Evolutionary conservation across 2,113 vertebrate genomes (phyloP), one percentile per base, ranked within the genome.

Genomic region (Indri indri): DNA sequence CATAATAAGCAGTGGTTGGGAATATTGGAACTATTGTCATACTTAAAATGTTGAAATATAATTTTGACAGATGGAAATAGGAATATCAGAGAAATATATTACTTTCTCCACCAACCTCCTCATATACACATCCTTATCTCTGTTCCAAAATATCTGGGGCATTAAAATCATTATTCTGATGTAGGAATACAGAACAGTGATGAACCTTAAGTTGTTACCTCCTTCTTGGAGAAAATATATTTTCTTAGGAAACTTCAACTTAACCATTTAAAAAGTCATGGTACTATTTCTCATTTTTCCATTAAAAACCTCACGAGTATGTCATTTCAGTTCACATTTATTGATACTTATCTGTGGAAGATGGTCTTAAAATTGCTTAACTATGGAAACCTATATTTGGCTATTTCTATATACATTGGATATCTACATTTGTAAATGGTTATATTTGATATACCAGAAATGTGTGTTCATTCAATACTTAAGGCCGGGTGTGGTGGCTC

Each of bases 351-450:
- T 32, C 12, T 1, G 6, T 76, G 30, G 79, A 97, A 52, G 57
- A 85, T 85, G n/a, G 37, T 86, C 27, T 89, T 80, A 95, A 93
- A 96, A 81, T 93, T 88, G 27, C 57, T 70, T 90, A 47, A 34
- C 66, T 94, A 88, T 90, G 17, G 27, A 79, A 91, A 74, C 16
- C n/a, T 88, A 0, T 70, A 12, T 84, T 76, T 94, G 59, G 4
- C 23, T 90, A 20, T n/a, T 95, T 84, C 86, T 96, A 30, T 77
- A 57, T 82, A 8, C 45, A 82, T 70, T 85, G 59, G 52, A 59
- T 81, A 70, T n/a, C 23, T 79, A 5, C 63, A 73, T 84, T 65
- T 73, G 4, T 94, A 70, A 88, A 16, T 96, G 27, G 59, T 59
- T 88, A 17, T 65, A 65, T 80, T 93, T 63, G 54, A 54, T 82